Evolutionary conservation across 2,797 vertebrate genomes (phyloP), one percentile per base, ranked within the genome.

Genomic region (Bovichtus diacanthus): DNA sequence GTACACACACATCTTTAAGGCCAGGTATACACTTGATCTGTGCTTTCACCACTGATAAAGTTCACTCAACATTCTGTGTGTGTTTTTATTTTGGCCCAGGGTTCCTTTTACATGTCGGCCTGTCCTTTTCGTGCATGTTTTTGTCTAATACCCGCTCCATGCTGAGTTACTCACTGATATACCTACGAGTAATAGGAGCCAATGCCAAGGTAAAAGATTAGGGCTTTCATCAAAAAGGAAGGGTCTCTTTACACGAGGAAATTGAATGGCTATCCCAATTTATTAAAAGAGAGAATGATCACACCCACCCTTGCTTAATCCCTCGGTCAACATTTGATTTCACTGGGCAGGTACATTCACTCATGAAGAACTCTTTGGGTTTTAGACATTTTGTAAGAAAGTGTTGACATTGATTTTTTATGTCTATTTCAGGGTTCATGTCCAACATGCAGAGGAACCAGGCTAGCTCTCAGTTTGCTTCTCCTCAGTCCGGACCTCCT

Each of bases 361-460:
- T 27, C 3, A 18, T 44, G 9, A 63, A 61, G 18, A 13, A 38
- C 21, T 51, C 5, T 55, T 18, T 56, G 13, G 21, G 23, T 36
- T 64, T 65, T 12, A 2, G 9, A 36, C 6, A 9, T 47, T 63
- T 64, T 50, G 18, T 25, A 72, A 54, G 19, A 54, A 43, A 63
- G 38, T 25, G 54, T 58, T 78, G 19, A 78, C 16, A 6, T 60
- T 39, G 12, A 6, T 50, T 71, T 66, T 46, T 68, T 66, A 6
- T 82, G 18, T 81, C 6, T 62, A 0, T 71, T 83, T 94, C 78
- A 96, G 98, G 96, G 78, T 98, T 97, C 81, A 94, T 98, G 92
- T 86, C 96, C 86, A 95, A 94, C 91, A 94, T 97, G 77, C 97
- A 97, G 89, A 97, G 97, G 91, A 98, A 95, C 78, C 95, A 97